A percentile compares a stretch with the other conserved stretches of the same genome.
Evolutionary conservation across 2,888 invertebrate genomes (phyloP).

Genomic region (Drosophila pegasa): DNA sequence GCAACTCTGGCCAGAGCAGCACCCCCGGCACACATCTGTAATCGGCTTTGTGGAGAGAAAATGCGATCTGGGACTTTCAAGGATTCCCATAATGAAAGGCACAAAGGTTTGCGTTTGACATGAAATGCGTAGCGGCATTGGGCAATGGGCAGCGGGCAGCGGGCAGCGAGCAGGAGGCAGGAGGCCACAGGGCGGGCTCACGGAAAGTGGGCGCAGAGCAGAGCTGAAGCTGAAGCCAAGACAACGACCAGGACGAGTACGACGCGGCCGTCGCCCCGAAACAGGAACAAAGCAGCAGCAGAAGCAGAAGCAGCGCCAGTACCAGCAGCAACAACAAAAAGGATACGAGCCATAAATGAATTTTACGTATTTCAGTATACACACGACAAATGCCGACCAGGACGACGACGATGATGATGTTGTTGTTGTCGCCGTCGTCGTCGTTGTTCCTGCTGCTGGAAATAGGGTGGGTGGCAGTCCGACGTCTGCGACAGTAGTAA

Average conservation of each 20-base stretch:
- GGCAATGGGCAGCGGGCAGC: slow-evolving; percentile 23
- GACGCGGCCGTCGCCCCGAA: slow-evolving; percentile 74
- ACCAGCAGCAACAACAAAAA: slow-evolving; percentile 45
- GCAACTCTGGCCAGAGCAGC: slow-evolving; percentile 46
- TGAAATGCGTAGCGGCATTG: slow-evolving; percentile 45
- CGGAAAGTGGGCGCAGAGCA: slow-evolving; percentile 29
- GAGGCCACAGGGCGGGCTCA: slow-evolving; percentile 11
- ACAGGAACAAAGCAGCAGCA: slow-evolving; percentile 65
- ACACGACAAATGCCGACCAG: slow-evolving; percentile 74
- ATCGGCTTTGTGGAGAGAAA: slow-evolving; percentile 14
- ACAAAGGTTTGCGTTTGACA: slow-evolving; percentile 27
- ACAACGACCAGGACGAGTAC: slow-evolving; percentile 32
- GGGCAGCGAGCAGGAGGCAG: slow-evolving; percentile 17
- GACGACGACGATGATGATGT: slow-evolving; percentile 31
- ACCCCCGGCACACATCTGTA: slow-evolving; percentile 31
- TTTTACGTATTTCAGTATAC: slow-evolving; percentile 79
- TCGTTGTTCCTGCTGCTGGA: slow-evolving; percentile 41
- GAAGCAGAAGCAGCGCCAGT: slow-evolving; percentile 21
- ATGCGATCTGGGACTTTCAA: slow-evolving; percentile 29
- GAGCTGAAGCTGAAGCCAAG: slow-evolving; percentile 25
- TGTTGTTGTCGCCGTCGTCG: slow-evolving; percentile 14
- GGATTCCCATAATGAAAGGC: slow-evolving; percentile 37
- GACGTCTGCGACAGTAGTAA: slow-evolving; percentile 74
- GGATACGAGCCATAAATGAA: slow-evolving; percentile 73
- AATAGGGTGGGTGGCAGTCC: slow-evolving; percentile 74